Base-by-base conservation (phyloP, 2,113 vertebrate species). In the Puntigrus tetrazona region DNA sequence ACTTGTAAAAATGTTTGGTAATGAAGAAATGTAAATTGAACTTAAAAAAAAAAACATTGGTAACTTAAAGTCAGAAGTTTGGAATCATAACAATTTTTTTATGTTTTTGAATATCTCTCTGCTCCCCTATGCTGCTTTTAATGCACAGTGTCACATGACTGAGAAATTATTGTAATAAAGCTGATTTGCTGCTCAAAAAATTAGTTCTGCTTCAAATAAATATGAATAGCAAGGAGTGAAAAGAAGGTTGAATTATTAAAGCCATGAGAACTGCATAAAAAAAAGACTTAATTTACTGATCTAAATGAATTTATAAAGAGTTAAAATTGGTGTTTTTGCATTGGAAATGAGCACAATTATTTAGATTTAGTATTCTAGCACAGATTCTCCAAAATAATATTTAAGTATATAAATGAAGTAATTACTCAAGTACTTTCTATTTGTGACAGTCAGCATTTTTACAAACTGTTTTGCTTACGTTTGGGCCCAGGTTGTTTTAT, bases 401-500 rank as follows among this genome's bases (percentile, higher is more conserved):
- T 25, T 41, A 72, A 41, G 36, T 25, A 72, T 16, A 7, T 43
- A 25, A 41, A 72, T 72, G 10, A 72, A 72, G 38, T 25, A 43
- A 43, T 72, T 25, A 38, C 34, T 69, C 31, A 69, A 38, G 31
- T 36, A 69, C 65, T 38, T 38, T 38, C 13, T 11, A 25, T 11
- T n/a, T 0, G 11, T 72, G 22, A 11, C 38, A 43, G 22, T 72
- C 38, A 72, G 69, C 69, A 72, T 72, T 43, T n/a, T 72, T 72
- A 43, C 22, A 72, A 43, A 72, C 69, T 38, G 65, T 69, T 69
- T 69, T 72, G 69, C 69, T 41, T 72, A 41, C 22, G 22, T 72
- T 72, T 72, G 36, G 22, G 22, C 63, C 36, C 6, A 8, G 25
- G 61, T 65, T n/a, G 84, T 45, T 47, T 75, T 81, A 78, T 89